A percentile compares a stretch with the other conserved stretches of the same genome.
These are phyloP conservation scores for Moxostoma hubbsi DNA, from an alignment of 2,797 vertebrate species.

Conservation along the genomic window DNA sequence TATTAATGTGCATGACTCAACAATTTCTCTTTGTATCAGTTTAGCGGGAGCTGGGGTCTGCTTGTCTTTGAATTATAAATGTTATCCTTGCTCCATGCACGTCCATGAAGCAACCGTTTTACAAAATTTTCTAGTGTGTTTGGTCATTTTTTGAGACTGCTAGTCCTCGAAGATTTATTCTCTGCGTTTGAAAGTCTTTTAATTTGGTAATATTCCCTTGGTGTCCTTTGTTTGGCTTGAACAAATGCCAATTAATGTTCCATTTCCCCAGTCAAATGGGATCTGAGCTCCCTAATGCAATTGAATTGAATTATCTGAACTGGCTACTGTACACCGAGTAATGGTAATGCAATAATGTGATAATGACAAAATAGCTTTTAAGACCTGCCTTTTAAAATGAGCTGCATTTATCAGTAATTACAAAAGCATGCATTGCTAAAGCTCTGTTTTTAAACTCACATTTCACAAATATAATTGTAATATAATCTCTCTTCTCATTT, in stretches of 20 bases:
- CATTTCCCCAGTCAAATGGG: slow-evolving; percentile 71
- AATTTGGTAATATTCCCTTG: slow-evolving; percentile 68
- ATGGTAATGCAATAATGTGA: slow-evolving; percentile 69
- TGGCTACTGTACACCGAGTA: slow-evolving; percentile 69
- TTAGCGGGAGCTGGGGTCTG: slow-evolving; percentile 48
- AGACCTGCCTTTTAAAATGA: slow-evolving; percentile 58
- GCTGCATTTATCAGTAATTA: slow-evolving; percentile 57
- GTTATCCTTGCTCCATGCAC: slow-evolving; percentile 62
- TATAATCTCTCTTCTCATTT: slow-evolving; percentile 7
- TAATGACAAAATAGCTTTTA: slow-evolving; percentile 67
- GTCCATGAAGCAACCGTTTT: slow-evolving; percentile 67
- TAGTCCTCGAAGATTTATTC: slow-evolving; percentile 65
- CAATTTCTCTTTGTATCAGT: not conserved
- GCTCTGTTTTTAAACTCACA: slow-evolving; percentile 5
- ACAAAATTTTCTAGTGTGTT: slow-evolving; percentile 55
- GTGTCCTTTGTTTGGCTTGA: slow-evolving; percentile 78
- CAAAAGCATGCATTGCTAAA: slow-evolving; percentile 47
- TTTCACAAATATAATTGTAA: slow-evolving; percentile 10
- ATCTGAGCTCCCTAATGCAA: slow-evolving; percentile 76
- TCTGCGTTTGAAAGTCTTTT: slow-evolving; percentile 71
- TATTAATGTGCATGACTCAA: not conserved
- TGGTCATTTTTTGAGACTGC: slow-evolving; percentile 43
- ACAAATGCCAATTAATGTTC: slow-evolving; percentile 80
- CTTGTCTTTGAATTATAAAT: slow-evolving; percentile 62
- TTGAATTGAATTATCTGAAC: slow-evolving; percentile 74